These are phyloP conservation scores for Pachypanchax playfairii DNA, from an alignment of 2,113 vertebrate genomes.

Conservation along the genomic window DNA sequence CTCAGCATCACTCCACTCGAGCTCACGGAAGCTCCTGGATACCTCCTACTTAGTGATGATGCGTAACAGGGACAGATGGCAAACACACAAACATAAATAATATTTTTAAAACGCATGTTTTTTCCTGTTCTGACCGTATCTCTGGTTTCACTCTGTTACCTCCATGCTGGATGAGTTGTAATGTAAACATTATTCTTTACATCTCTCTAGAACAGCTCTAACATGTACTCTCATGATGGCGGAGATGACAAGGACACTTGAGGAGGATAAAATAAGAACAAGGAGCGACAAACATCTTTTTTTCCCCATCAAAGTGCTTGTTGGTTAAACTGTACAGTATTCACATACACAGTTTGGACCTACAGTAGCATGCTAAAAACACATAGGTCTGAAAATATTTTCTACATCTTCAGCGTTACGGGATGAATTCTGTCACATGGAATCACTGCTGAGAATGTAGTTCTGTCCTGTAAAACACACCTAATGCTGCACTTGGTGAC, in stretches of 20 bases:
- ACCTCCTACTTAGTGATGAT: constrained; percentile 17
- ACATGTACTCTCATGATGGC: constrained; percentile 31
- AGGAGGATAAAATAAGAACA: constrained; percentile 48
- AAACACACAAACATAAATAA: constrained; percentile 30
- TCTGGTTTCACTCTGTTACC: constrained; percentile 13
- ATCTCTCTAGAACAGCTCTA: constrained; percentile 2
- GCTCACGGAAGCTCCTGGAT: constrained; percentile 25
- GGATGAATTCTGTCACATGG: constrained; percentile 41
- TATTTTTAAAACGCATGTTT: constrained; percentile 23
- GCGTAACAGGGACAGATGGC: constrained; percentile 18
- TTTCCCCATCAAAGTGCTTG: constrained; percentile 71
- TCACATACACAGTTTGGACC: constrained; percentile 52
- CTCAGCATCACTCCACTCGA: constrained; percentile 1
- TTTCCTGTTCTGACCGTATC: not conserved
- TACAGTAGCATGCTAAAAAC: constrained; percentile 68
- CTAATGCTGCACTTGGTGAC: constrained; percentile 8
- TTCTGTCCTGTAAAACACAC: constrained; percentile 3
- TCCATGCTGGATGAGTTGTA: constrained; percentile 2
- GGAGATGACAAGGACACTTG: constrained; percentile 68
- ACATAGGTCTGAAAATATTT: constrained; percentile 59
- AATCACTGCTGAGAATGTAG: too few relatives aligned
- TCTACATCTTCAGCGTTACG: constrained; percentile 33
- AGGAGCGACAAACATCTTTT: constrained; percentile 39
- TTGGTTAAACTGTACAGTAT: constrained; percentile 61
- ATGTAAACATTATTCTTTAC: not conserved